These are phyloP conservation scores for Drosophila elegans DNA, from an alignment of 1,140 invertebrate species.

Conservation along the genomic window DNA sequence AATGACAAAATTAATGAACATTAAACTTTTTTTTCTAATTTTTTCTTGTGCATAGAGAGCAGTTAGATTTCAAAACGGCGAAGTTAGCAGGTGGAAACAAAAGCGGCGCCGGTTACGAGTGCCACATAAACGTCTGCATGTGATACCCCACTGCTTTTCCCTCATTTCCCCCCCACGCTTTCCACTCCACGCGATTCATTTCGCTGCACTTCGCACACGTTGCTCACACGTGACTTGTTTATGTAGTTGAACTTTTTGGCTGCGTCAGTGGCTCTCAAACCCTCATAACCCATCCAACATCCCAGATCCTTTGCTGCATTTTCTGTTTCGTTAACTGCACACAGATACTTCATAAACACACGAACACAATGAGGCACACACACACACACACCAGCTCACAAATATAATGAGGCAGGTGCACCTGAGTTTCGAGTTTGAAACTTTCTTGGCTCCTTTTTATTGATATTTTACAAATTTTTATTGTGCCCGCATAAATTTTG, in stretches of 20 bases:
- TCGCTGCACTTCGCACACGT: constrained; percentile 79
- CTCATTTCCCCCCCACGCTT: constrained; percentile 24
- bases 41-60: constrained; percentile 4
- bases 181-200: constrained; percentile 40
- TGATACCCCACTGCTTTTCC: constrained; percentile 19
- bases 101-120: constrained; percentile 53
- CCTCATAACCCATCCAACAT: constrained; percentile 46
- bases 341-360: constrained; percentile 27
- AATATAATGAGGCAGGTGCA: constrained; percentile 8
- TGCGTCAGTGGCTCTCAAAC: constrained; percentile 36
- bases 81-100: constrained; percentile 55
- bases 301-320: constrained; percentile 56
- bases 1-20: too few species aligned
- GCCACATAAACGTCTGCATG: constrained; percentile 63
- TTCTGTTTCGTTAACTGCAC: constrained; percentile 77
- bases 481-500: constrained; percentile 66
- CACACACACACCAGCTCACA: constrained; percentile 2
- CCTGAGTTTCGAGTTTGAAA: constrained; percentile 16
- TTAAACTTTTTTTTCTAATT: background rate
- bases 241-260: constrained; percentile 75
- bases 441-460: constrained; percentile 57
- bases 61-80: constrained; percentile 26
- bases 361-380: constrained; percentile 1
- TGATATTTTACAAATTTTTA: constrained; percentile 80
- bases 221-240: constrained; percentile 82